Conservation (phyloP, 2,113 vertebrate genomes). For the Larimichthys polyactis region DNA sequence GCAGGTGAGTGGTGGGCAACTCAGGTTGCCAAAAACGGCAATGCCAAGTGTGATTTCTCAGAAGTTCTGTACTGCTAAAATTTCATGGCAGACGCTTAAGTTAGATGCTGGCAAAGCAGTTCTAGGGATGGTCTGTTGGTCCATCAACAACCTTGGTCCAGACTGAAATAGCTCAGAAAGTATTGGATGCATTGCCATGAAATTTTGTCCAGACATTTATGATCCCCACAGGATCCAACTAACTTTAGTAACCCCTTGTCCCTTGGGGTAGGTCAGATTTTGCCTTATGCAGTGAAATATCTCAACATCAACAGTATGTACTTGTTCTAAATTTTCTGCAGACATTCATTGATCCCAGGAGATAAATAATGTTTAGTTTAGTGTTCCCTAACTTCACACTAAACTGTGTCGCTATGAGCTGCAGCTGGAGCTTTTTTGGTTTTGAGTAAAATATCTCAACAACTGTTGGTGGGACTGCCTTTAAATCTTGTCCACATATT, state of each 20-base stretch:
- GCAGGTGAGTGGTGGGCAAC: constrained; percentile 85
- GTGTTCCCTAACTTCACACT: too few relatives aligned
- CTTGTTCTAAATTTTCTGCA: not conserved
- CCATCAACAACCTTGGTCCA: not conserved
- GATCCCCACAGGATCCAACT: not conserved
- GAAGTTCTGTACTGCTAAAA: not conserved
- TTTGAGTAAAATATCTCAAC: not conserved
- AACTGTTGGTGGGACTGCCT: not conserved
- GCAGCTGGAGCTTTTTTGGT: too few relatives aligned
- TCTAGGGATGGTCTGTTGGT: not conserved
- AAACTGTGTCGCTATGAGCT: too few relatives aligned
- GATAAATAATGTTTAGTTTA: too few relatives aligned
- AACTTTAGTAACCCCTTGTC: not conserved
- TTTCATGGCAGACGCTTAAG: not conserved
- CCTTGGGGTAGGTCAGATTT: not conserved
- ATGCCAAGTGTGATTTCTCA: not conserved
- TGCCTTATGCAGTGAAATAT: not conserved
- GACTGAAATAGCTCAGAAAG: constrained; percentile 1
- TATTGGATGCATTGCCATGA: not conserved
- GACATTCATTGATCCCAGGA: not conserved
- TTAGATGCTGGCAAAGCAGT: not conserved
- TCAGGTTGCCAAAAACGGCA: not conserved
- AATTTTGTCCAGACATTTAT: not conserved
- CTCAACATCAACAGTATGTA: not conserved
- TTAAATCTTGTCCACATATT: not conserved